Evolutionary conservation across 1,140 invertebrate genomes (phyloP), one percentile per base, ranked within the genome.

Genomic region (Panonychus citri): DNA sequence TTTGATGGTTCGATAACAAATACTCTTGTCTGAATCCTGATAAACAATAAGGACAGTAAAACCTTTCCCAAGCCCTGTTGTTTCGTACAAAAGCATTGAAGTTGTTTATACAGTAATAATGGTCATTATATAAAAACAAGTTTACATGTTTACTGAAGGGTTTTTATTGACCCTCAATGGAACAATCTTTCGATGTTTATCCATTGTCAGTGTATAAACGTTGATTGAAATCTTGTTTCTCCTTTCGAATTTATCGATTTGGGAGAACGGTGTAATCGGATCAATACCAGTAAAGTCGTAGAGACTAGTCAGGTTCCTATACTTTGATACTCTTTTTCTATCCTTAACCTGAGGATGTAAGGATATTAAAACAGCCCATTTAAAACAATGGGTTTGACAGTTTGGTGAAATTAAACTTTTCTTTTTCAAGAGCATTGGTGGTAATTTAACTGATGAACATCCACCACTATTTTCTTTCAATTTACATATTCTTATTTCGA

Each of bases 351-450:
- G 25, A 21, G 57, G 48, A 28, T 59, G 30, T 3, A 55, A 19
- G n/a, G 53, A 19, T 15, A 42, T 19, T 26, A 59, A 26, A 27
- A 59, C 49, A 24, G 53, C 26, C 55, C 55, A 60, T 39, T 43
- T 50, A n/a, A 60, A 60, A 39, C 59, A 60, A 37, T 54, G 25
- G 24, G 54, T 54, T 40, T 57, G 37, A 37, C 42, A 43, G 17
- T 12, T 4, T 17, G 19, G 42, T 21, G 15, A n/a, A 21, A 43
- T 17, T 5, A 43, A 17, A 17, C 17, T 21, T 43, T 43, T 43
- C 19, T 43, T 43, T 43, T 17, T 7, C 17, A 12, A 5, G 4
- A 43, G 5, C 5, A 5, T 5, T 12, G 42, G 15, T 43, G 42
- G 42, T 43, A 43, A 17, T 21, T 43, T 21, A 17, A n/a, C 15